Percentiles rank a stretch among this genome's conserved stretches.
phyloP scores from a whole-genome alignment of 35 echinoderm and acorn worm genomes.

The Heliocidaris erythrogramma region DNA sequence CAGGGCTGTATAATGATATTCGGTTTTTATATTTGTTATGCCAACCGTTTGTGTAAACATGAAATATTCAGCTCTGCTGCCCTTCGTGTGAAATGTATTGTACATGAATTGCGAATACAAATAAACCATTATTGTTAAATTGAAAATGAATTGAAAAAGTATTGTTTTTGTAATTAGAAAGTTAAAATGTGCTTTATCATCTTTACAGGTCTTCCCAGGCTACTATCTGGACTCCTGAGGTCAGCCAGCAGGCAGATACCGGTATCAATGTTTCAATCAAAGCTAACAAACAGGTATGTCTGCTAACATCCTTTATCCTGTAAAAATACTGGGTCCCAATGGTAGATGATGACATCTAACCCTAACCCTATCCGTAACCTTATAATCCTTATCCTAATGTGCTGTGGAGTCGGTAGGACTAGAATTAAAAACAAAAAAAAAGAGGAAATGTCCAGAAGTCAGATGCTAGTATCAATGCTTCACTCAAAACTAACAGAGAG shows the following conservation, averaged over 20 bases:
- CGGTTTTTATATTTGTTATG: no score
- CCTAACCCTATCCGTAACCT: background rate
- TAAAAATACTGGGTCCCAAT: background rate
- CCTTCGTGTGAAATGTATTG: no score
- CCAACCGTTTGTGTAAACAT: no score
- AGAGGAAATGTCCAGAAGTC: background rate
- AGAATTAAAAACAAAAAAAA: no score
- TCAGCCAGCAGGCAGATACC: background rate
- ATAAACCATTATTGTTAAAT: no score
- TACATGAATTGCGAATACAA: no score
- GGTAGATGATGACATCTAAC: background rate
- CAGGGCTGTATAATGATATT: no score
- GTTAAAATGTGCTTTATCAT: background rate
- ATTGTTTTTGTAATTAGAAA: no score
- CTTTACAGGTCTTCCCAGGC: background rate
- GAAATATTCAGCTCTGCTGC: no score
- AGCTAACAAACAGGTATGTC: constrained; percentile 24
- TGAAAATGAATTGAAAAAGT: no score
- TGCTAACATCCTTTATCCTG: background rate
- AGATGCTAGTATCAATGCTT: background rate
- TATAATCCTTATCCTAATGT: no score
- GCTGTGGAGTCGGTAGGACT: no score
- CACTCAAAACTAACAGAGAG: constrained; percentile 34
- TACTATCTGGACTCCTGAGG: constrained; percentile 25
- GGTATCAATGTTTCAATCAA: constrained; percentile 15